Evolutionary conservation across 2,113 vertebrate species (phyloP), one percentile per base, ranked within the genome.

Genomic region (Tenrec ecaudatus): DNA sequence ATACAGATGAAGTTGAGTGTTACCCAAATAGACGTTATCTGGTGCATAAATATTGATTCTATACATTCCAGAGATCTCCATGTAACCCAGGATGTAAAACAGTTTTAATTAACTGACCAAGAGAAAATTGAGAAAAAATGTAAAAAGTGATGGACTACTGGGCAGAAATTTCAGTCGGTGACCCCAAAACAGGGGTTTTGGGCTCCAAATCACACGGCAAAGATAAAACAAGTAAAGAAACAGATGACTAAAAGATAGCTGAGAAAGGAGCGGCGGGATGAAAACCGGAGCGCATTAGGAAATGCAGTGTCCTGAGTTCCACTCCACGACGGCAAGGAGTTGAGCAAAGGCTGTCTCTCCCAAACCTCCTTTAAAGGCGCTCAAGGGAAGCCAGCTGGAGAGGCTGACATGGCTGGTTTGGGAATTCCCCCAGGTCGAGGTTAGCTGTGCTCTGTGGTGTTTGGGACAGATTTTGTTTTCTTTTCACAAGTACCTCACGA

Each of bases 91-190:
- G 9, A 66, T 82, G 10, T 82, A 73, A 82, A 88, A 58, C 58
- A 53, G 17, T 76, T 88, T 96, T 69, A 92, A 75, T 96, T 69
- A 92, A 68, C 14, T 43, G 25, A 31, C 25, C 19, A 73, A 81
- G 25, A 92, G 4, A 89, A 7, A 91, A 71, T 2, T 38, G 23
- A 80, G 31, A 76, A 22, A 88, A 75, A 29, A 20, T 73, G 82
- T 68, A 60, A 16, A 38, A 6, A 9, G 25, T 77, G 75, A 38
- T 22, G 38, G 38, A 43, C 31, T 16, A 14, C 29, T n/a, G 19
- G 7, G 5, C 38, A 77, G 25, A 77, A 77, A 77, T 79, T 95
- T 89, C 36, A 43, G 84, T 69, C 47, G 31, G 17, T 83, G 22
- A 73, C 69, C 8, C 3, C 64, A 15, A 4, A 68, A 71, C n/a